Percentiles rank a stretch among this genome's conserved stretches.
Conservation (phyloP, 2,888 invertebrate genomes). For the Oxyteleia sp. region DNA sequence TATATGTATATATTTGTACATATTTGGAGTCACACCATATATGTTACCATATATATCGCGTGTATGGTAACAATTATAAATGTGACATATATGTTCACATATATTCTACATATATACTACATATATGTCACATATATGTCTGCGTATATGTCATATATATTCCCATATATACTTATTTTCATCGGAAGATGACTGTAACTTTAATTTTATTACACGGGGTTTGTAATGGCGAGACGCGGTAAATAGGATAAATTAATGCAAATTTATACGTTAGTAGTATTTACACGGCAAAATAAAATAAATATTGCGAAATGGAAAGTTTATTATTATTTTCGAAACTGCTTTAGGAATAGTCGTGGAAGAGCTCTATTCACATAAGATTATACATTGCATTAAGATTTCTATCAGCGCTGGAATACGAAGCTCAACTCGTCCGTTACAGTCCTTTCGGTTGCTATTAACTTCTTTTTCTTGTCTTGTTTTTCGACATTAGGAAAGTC, state of each 20-base stretch:
- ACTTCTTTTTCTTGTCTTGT: slow-evolving; percentile 30
- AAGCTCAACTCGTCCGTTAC: slow-evolving; percentile 32
- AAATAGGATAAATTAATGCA: slow-evolving; percentile 21
- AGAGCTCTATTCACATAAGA: slow-evolving; percentile 46
- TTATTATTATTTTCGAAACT: slow-evolving; percentile 41
- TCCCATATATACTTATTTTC: no score
- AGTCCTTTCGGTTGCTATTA: slow-evolving; percentile 28
- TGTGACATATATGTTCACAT: no score
- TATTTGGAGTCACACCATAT: no score
- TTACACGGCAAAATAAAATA: slow-evolving; percentile 48
- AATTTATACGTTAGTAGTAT: slow-evolving; percentile 38
- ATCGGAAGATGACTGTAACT: slow-evolving; percentile 7
- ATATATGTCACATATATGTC: no score
- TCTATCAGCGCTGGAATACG: slow-evolving; percentile 40
- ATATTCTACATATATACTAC: no score
- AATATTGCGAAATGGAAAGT: slow-evolving; percentile 39
- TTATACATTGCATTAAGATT: slow-evolving; percentile 61
- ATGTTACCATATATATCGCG: no score
- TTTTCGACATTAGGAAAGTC: slow-evolving; percentile 11
- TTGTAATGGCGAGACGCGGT: neutral
- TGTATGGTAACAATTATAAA: no score
- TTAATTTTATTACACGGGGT: slow-evolving; percentile 10
- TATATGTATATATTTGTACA: no score
- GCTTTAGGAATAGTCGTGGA: neutral
- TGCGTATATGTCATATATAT: no score